Conservation (phyloP, 2,888 invertebrate genomes). For the Aleiodes leptofemur region DNA sequence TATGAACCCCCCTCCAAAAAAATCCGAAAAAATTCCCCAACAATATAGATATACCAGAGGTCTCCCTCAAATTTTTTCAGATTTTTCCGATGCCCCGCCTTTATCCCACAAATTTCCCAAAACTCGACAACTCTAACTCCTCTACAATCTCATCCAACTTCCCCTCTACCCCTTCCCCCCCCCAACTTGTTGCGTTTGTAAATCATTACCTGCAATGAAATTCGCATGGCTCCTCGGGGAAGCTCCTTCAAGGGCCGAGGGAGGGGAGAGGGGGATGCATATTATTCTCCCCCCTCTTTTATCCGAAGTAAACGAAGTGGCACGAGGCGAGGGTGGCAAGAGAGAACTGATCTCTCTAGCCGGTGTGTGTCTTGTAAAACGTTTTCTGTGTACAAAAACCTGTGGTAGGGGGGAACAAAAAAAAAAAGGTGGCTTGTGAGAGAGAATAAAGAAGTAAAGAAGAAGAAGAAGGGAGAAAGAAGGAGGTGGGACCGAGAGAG, state of each 20-base stretch:
- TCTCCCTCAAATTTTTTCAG: too few species aligned
- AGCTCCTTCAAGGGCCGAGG: slow-evolving; percentile 26
- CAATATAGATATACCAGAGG: too few species aligned
- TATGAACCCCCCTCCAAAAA: too few species aligned
- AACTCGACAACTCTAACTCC: too few species aligned
- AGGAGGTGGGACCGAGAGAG: slow-evolving; percentile 28
- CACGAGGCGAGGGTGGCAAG: slow-evolving; percentile 53
- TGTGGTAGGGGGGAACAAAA: slow-evolving; percentile 33
- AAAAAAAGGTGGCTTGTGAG: slow-evolving; percentile 48
- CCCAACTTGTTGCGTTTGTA: slow-evolving; percentile 59
- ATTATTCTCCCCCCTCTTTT: slow-evolving; percentile 47
- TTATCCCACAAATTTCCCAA: too few species aligned
- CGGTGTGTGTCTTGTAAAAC: slow-evolving; percentile 46
- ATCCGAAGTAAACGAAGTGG: slow-evolving; percentile 40
- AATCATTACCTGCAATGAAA: slow-evolving; percentile 69
- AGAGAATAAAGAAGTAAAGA: slow-evolving; percentile 40
- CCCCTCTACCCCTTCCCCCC: too few species aligned
- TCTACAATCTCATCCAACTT: too few species aligned
- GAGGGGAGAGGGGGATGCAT: slow-evolving; percentile 51
- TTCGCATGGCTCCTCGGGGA: slow-evolving; percentile 56
- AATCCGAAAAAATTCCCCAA: too few species aligned
- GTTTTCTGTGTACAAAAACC: too few species aligned
- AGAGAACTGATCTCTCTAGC: slow-evolving; percentile 29
- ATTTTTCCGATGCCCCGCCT: too few species aligned
- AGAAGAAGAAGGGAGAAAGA: slow-evolving; percentile 62